A percentile compares a stretch with the other conserved stretches of the same genome.
These are phyloP conservation scores for Dasypus novemcinctus DNA, from an alignment of 2,113 vertebrate genomes.

Conservation along the genomic window DNA sequence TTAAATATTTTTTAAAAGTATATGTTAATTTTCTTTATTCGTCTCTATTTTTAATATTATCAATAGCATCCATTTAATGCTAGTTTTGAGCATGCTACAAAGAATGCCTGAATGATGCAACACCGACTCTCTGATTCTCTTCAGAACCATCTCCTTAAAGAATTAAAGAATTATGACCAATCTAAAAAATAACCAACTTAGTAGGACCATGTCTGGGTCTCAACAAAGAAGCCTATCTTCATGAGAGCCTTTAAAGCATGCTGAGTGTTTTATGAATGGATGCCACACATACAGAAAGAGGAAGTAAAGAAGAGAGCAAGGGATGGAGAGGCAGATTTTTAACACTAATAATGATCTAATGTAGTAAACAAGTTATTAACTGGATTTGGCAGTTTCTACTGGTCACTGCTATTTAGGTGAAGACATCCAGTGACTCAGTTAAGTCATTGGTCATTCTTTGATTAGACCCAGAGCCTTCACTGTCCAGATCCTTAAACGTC, in stretches of 20 bases:
- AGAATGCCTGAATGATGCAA: background rate
- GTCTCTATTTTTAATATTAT: background rate
- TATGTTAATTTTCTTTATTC: background rate
- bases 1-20: too few species aligned
- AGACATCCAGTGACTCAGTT: background rate
- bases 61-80: fast-evolving
- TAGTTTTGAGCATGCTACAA: fast-evolving
- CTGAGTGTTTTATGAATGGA: background rate
- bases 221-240: background rate
- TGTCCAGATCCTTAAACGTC: background rate
- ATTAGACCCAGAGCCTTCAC: background rate
- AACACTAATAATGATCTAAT: fast-evolving
- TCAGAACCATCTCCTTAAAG: background rate
- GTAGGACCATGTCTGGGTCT: background rate
- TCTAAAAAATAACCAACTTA: too few species aligned
- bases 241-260: background rate
- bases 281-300: background rate
- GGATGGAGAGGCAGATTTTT: background rate
- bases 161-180: background rate
- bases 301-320: background rate
- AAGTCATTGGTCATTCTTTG: background rate
- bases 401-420: fast-evolving
- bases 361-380: fast-evolving
- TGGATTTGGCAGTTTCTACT: fast-evolving
- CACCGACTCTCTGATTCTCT: background rate